Base-by-base conservation (phyloP, 2,113 vertebrate species). In the Leucosticte australis region DNA sequence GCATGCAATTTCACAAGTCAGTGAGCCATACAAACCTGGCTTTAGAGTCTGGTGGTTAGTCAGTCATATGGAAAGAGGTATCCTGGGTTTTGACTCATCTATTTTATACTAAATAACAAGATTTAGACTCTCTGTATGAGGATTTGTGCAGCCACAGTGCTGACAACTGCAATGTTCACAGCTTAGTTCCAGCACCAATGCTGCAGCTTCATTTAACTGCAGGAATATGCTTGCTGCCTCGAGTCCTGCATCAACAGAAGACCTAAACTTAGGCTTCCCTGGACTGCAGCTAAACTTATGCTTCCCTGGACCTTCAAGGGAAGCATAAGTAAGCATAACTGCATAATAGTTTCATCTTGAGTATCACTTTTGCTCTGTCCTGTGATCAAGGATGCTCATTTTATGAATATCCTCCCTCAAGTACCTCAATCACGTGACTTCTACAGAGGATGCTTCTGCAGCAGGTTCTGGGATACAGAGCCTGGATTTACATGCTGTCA, bases 1-100 rank as follows among this genome's bases (percentile, higher is more conserved):
- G 83, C 50, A 74, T 23, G 27, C 83, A 94, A 96, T 94, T 97
- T 97, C 94, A 94, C 88, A 90, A 92, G 68, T 55, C 88, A 96
- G 50, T 86, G 95, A 92, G 60, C 94, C 68, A 62, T 19, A 3
- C 33, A 81, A 83, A 78, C 76, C 59, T 86, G 67, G 30, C 75
- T 96, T 92, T 76, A 77, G 52, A 90, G 75, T 94, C 44, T 19
- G 4, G 74, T 87, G 88, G 65, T 82, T 94, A 91, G 79, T 88
- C 87, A 87, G 78, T 96, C 70, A 27, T 57, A 94, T 33, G 88
- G 85, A 94, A 95, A 95, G 75, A 93, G 23, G 49, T 63, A 86
- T 52, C 46, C 75, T 57, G 50, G 30, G 30, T 30, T 96, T 86
- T 65, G 63, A 69, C 46, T 93, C 57, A 39, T 49, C 65, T 91